Conservation (phyloP, 2,888 invertebrate genomes). For the Tridacna gigas region DNA sequence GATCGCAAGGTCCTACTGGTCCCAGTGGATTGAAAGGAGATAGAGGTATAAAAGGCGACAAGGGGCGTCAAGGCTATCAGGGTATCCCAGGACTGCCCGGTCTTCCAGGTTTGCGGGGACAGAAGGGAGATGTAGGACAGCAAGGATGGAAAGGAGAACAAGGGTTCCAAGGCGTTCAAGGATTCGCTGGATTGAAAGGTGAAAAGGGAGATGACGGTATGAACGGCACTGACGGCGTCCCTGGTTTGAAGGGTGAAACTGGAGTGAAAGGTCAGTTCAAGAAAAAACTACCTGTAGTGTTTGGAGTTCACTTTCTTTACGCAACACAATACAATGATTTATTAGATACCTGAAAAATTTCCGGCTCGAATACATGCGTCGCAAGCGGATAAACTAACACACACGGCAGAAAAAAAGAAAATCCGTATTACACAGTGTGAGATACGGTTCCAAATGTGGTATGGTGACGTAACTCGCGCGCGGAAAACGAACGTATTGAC, state of each 20-base stretch:
- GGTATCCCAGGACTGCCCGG: conserved; percentile 21
- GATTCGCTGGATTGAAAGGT: conserved; percentile 45
- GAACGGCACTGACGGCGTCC: conserved; percentile 15
- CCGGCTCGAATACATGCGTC: too few species aligned
- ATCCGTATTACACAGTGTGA: too few species aligned
- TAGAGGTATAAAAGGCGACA: conserved; percentile 21
- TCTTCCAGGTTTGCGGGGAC: conserved; percentile 16
- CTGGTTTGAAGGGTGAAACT: conserved; percentile 26
- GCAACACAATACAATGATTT: too few species aligned
- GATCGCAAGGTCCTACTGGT: conserved; percentile 25
- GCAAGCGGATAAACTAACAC: too few species aligned
- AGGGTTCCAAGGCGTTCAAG: conserved; percentile 18
- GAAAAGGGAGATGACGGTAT: conserved; percentile 15
- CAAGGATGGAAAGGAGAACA: conserved; percentile 16
- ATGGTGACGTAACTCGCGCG: too few species aligned
- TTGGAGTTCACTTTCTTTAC: too few species aligned
- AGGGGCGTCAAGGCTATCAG: conserved; percentile 29
- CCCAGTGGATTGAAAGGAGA: conserved; percentile 29
- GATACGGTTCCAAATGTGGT: too few species aligned
- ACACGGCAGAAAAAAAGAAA: too few species aligned
- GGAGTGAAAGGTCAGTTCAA: conserved; percentile 30
- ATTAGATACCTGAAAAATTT: too few species aligned
- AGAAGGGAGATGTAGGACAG: conserved; percentile 1
- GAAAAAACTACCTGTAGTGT: too few species aligned
- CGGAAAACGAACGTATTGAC: too few species aligned